Conservation (phyloP, 1,140 invertebrate genomes). For the Heterodera carotae region DNA sequence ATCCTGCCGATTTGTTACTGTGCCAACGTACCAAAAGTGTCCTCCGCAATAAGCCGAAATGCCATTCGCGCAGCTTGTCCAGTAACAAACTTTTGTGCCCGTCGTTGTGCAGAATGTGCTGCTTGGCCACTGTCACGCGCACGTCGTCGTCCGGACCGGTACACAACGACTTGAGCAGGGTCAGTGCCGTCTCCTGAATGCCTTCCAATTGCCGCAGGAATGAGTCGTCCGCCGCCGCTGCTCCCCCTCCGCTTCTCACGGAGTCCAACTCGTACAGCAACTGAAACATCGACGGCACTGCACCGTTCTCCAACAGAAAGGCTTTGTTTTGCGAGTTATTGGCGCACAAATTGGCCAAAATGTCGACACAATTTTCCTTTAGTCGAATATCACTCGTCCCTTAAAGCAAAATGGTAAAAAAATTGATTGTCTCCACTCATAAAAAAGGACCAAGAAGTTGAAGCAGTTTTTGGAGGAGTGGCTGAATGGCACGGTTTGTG, state of each 20-base stretch:
- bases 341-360: constrained; percentile 48
- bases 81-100: constrained; percentile 26
- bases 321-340: constrained; percentile 47
- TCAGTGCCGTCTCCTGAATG: constrained; percentile 42
- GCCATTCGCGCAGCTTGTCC: constrained; percentile 28
- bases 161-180: constrained; percentile 36
- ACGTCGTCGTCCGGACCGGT: constrained; percentile 21
- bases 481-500: constrained; percentile 22
- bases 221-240: neutral
- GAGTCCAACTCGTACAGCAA: constrained; percentile 45
- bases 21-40: constrained; percentile 24
- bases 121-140: constrained; percentile 20
- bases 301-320: constrained; percentile 32
- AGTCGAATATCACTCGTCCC: constrained; percentile 41
- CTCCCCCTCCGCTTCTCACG: constrained; percentile 18
- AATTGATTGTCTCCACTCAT: neutral
- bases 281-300: constrained; percentile 36
- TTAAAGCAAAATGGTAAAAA: constrained; percentile 22
- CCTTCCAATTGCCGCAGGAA: constrained; percentile 1
- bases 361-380: constrained; percentile 43
- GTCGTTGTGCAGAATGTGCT: constrained; percentile 30
- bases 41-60: constrained; percentile 26
- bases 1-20: too few species aligned
- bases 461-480: constrained; percentile 39
- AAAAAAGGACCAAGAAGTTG: constrained; percentile 36